These are phyloP conservation scores for Heterotis niloticus DNA, from an alignment of 2,113 vertebrate genomes.

Conservation along the genomic window DNA sequence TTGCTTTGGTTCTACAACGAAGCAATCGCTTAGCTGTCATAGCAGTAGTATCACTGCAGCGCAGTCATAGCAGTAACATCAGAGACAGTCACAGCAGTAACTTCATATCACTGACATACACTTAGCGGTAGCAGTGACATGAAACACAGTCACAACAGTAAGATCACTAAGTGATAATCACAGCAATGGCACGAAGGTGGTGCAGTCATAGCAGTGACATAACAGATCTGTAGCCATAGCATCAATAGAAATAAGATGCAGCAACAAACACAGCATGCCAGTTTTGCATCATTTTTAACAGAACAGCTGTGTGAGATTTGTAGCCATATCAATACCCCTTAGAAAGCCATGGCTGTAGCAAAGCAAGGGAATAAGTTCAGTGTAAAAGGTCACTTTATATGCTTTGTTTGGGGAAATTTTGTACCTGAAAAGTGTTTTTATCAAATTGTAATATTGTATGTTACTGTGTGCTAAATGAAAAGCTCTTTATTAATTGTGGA, in stretches of 20 bases:
- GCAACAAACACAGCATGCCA: no score
- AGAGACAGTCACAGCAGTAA: not conserved
- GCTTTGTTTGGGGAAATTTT: no score
- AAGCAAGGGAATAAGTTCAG: not conserved
- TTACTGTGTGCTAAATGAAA: not conserved
- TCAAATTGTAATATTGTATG: no score
- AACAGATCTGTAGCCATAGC: not conserved
- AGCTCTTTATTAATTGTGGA: no score
- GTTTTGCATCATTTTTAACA: no score
- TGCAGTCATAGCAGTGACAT: not conserved
- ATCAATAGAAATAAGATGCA: not conserved
- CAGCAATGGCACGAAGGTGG: not conserved
- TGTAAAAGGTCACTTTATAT: not conserved
- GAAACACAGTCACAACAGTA: not conserved
- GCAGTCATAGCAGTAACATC: not conserved
- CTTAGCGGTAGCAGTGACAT: not conserved
- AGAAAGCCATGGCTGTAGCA: no score
- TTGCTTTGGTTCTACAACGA: slow-evolving; percentile 7
- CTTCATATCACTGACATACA: not conserved
- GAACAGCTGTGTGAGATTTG: no score
- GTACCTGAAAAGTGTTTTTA: no score
- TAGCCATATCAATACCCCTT: no score
- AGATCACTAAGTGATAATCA: not conserved
- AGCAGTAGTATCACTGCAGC: no score
- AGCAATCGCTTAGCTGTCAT: slow-evolving; percentile 1